These are phyloP conservation scores for Stichodactyla mertensii DNA, from an alignment of 64 coral and sea anemone species.

Conservation along the genomic window DNA sequence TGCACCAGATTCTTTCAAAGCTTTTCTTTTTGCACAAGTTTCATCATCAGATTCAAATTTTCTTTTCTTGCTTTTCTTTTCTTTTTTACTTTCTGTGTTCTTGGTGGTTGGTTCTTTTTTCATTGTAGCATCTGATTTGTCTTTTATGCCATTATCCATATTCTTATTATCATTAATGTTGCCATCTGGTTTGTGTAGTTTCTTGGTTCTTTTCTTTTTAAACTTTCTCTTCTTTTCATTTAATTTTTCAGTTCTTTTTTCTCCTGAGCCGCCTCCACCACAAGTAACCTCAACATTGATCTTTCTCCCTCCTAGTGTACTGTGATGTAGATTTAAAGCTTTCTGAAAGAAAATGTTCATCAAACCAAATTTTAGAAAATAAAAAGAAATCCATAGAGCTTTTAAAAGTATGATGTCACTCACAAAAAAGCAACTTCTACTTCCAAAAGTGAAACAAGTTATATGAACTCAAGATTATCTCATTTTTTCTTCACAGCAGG, in stretches of 20 bases:
- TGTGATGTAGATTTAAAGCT: slow-evolving; percentile 94
- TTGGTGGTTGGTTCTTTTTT: not conserved
- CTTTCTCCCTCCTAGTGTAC: slow-evolving; percentile 66
- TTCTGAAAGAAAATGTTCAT: slow-evolving; percentile 43
- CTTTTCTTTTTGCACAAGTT: not conserved
- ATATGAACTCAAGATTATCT: no score
- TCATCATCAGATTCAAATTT: not conserved
- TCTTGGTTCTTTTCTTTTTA: slow-evolving; percentile 55
- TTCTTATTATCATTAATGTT: slow-evolving; percentile 2
- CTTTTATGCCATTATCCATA: not conserved
- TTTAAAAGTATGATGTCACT: no score
- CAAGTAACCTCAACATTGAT: slow-evolving; percentile 98
- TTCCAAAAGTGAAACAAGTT: no score
- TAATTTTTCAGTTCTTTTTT: slow-evolving; percentile 62
- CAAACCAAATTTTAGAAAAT: not conserved
- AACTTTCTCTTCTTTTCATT: slow-evolving; percentile 74
- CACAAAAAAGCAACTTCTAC: no score
- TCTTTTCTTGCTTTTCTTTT: slow-evolving; percentile 21
- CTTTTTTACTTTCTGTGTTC: not conserved
- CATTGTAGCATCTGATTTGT: not conserved
- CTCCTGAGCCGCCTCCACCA: slow-evolving; percentile 84
- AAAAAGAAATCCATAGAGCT: no score
- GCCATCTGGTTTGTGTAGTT: slow-evolving; percentile 8
- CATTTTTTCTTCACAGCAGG: no score
- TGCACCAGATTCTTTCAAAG: slow-evolving; percentile 4